These are phyloP conservation scores for Corythornis leucogaster DNA, from an alignment of 2,797 vertebrate genomes.

Conservation along the genomic window DNA sequence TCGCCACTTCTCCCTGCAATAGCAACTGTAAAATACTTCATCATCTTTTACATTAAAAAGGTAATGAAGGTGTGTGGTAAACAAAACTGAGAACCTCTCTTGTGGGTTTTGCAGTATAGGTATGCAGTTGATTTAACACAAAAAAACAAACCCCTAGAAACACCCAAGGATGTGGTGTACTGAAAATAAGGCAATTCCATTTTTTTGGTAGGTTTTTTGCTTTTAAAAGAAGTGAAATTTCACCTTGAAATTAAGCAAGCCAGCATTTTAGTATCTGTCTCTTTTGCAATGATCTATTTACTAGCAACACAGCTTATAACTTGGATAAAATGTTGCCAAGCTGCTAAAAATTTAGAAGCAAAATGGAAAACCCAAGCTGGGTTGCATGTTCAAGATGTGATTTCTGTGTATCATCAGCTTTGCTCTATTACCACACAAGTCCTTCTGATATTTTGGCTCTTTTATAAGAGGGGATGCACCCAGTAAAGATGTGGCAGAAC, in stretches of 20 bases:
- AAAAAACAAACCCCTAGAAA: neutral
- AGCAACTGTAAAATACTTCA: constrained; percentile 91
- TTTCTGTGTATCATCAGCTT: neutral
- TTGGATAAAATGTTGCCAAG: neutral
- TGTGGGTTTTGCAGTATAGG: neutral
- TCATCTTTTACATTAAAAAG: constrained; percentile 97
- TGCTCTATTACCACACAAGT: neutral
- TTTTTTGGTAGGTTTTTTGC: neutral
- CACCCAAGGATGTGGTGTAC: neutral
- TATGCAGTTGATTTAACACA: neutral
- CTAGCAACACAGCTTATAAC: neutral
- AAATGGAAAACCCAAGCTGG: neutral
- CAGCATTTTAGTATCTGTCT: neutral
- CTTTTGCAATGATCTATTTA: neutral
- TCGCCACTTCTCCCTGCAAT: constrained; percentile 93
- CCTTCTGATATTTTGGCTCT: neutral
- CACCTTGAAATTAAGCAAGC: neutral
- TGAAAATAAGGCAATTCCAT: neutral
- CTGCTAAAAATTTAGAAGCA: neutral
- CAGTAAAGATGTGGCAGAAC: neutral
- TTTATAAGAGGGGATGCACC: neutral
- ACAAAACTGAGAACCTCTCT: neutral
- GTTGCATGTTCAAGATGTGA: neutral
- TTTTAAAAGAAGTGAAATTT: neutral
- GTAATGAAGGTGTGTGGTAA: constrained; percentile 62